Conservation (phyloP, 2,888 invertebrate species). For the Cerceris ruficornis region DNA sequence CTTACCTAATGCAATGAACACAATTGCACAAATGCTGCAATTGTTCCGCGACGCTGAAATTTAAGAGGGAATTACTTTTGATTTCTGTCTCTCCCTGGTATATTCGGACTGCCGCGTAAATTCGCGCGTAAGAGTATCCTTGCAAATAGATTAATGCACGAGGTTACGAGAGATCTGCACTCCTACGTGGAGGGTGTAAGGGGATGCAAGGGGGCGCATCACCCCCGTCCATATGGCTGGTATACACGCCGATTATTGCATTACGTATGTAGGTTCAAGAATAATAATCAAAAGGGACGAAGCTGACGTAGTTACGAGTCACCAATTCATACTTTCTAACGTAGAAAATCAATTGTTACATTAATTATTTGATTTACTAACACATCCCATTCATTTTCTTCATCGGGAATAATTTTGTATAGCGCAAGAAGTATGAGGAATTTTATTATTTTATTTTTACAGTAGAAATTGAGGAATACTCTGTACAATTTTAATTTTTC, state of each 20-base stretch:
- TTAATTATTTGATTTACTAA: conserved; percentile 5
- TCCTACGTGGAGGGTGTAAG: background rate
- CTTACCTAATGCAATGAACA: too few relatives aligned
- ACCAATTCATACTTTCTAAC: conserved; percentile 5
- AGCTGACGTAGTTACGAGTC: conserved; percentile 32
- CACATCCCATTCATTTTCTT: background rate
- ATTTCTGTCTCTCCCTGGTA: conserved; percentile 5
- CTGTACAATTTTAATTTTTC: too few relatives aligned
- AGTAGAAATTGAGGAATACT: too few relatives aligned
- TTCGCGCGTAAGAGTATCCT: conserved; percentile 6
- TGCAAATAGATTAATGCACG: background rate
- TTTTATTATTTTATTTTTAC: too few relatives aligned
- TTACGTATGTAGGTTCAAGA: conserved; percentile 79
- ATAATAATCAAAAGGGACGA: conserved; percentile 71
- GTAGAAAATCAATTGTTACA: conserved; percentile 1
- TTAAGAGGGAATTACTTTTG: background rate
- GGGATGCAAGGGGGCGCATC: conserved; percentile 44
- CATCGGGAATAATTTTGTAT: background rate
- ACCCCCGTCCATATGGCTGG: conserved; percentile 77
- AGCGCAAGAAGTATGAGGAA: too few relatives aligned
- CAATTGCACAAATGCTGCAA: background rate
- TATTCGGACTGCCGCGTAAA: background rate
- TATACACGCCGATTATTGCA: conserved; percentile 81
- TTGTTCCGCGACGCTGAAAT: background rate
- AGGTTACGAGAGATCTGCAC: conserved; percentile 6